Conservation (phyloP, 2,113 vertebrate species). For the Galeopterus variegatus region DNA sequence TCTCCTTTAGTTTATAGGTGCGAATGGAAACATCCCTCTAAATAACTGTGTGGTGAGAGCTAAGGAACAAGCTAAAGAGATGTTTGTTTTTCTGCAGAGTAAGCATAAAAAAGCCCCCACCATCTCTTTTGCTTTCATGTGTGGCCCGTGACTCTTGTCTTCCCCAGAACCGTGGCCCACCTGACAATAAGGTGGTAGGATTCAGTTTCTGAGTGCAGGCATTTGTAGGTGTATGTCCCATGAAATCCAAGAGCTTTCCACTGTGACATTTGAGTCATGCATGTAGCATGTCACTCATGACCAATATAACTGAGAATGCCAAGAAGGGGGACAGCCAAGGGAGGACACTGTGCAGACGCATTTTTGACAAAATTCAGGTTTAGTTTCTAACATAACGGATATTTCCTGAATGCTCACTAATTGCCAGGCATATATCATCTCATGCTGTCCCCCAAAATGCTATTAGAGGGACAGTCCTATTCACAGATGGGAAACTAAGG, state of each 20-base stretch:
- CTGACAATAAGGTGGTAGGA: background rate
- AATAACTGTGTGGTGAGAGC: background rate
- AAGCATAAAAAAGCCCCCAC: background rate
- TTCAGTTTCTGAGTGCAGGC: background rate
- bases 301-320: background rate
- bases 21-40: background rate
- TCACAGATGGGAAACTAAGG: background rate
- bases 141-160: background rate
- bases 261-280: background rate
- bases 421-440: background rate
- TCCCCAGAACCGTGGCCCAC: background rate
- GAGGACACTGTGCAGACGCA: background rate
- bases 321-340: background rate
- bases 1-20: background rate
- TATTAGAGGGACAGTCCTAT: background rate
- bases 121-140: background rate
- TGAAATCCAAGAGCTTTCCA: background rate
- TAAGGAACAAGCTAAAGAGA: background rate
- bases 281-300: background rate
- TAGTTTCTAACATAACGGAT: background rate
- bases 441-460: too few species aligned
- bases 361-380: background rate
- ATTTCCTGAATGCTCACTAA: background rate
- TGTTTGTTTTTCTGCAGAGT: background rate
- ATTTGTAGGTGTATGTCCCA: background rate